These are phyloP conservation scores for Neria commutata DNA, from an alignment of 2,888 invertebrate species.

Conservation along the genomic window DNA sequence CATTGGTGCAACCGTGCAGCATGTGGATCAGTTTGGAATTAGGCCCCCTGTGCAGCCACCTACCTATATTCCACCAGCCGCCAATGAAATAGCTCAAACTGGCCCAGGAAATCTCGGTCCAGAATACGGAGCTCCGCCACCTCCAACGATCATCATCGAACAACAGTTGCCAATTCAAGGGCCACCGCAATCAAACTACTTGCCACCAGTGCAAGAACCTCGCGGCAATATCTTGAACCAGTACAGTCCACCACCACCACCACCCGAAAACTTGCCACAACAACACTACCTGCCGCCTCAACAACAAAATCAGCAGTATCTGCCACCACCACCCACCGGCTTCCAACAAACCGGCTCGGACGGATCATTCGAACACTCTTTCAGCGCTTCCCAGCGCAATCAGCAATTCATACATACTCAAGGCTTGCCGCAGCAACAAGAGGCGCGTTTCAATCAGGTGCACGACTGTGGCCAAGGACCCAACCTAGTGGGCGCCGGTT, in stretches of 20 bases:
- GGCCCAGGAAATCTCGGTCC: constrained; percentile 34
- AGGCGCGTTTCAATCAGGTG: constrained; percentile 49
- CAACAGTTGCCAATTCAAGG: constrained; percentile 52
- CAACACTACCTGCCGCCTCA: constrained; percentile 36
- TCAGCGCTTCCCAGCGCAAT: constrained; percentile 42
- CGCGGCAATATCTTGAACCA: constrained; percentile 19
- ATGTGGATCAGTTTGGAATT: constrained; percentile 68
- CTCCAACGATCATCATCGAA: constrained; percentile 38
- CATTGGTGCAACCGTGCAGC: constrained; percentile 69
- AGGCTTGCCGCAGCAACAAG: constrained; percentile 47
- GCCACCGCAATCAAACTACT: constrained; percentile 18
- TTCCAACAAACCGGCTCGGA: constrained; percentile 28
- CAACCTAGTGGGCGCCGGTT: constrained; percentile 51
- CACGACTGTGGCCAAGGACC: constrained; percentile 60
- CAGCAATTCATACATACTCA: constrained; percentile 47
- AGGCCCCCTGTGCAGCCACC: constrained; percentile 65
- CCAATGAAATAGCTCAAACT: constrained; percentile 61
- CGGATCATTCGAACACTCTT: constrained; percentile 38
- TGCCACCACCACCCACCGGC: constrained; percentile 33
- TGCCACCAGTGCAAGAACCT: constrained; percentile 26
- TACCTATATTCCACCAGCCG: constrained; percentile 71
- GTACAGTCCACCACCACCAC: constrained; percentile 37
- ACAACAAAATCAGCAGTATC: constrained; percentile 34
- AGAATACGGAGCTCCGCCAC: constrained; percentile 41
- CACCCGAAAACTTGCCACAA: constrained; percentile 25